These are phyloP conservation scores for Sarcophaga caerulescens DNA, from an alignment of 2,888 invertebrate species.

Conservation along the genomic window DNA sequence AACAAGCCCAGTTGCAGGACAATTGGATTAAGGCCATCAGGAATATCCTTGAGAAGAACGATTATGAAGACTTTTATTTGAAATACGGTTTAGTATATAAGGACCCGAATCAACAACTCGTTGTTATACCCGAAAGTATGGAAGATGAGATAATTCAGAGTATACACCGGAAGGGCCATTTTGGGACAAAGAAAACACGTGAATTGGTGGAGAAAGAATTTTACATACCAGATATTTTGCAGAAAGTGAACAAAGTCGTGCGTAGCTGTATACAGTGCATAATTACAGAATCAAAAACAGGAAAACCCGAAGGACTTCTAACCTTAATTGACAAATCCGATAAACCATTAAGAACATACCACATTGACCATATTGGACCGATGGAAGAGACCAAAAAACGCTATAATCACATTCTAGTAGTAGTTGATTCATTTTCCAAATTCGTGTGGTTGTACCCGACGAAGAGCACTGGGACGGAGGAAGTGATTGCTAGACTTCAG, in stretches of 20 bases:
- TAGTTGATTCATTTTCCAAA: no score
- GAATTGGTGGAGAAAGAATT: constrained; percentile 41
- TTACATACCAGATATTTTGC: constrained; percentile 44
- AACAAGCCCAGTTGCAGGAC: no score
- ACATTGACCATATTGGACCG: no score
- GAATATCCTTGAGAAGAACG: no score
- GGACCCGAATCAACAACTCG: background rate
- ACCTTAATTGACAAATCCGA: constrained; percentile 74
- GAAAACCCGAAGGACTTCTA: background rate
- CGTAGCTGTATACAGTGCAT: constrained; percentile 45
- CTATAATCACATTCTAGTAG: no score
- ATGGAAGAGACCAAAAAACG: no score
- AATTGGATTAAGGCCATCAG: background rate
- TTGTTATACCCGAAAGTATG: background rate
- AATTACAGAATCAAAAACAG: constrained; percentile 33
- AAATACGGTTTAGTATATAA: background rate
- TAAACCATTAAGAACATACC: constrained; percentile 72
- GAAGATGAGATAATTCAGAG: constrained; percentile 74
- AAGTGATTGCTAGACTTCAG: no score
- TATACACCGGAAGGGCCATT: constrained; percentile 77
- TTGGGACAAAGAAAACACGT: constrained; percentile 53
- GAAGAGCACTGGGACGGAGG: no score
- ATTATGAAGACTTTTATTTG: background rate
- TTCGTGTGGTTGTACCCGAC: no score
- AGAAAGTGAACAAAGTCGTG: constrained; percentile 16